These are phyloP conservation scores for Avahi laniger DNA, from an alignment of 2,797 vertebrate species.

Conservation along the genomic window DNA sequence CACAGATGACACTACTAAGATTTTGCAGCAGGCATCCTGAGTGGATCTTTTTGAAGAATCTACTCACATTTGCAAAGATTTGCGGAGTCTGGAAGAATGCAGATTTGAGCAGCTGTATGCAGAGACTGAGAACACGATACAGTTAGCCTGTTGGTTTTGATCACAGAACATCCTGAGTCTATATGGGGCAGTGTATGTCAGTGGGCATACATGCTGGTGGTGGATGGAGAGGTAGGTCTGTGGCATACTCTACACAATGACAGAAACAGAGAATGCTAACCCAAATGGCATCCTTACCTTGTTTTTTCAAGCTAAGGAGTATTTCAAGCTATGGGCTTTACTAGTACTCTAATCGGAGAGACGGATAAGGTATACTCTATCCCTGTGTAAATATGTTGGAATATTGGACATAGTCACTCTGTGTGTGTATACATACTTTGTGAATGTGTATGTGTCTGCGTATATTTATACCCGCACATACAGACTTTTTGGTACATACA, in stretches of 20 bases:
- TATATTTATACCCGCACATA: neutral
- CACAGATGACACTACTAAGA: neutral
- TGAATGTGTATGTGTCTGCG: neutral
- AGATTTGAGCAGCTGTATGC: neutral
- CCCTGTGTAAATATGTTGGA: neutral
- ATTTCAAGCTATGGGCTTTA: neutral
- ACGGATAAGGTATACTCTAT: neutral
- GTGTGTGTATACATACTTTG: neutral
- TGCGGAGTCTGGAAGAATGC: neutral
- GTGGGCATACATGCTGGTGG: neutral
- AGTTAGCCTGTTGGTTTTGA: neutral
- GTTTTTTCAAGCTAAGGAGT: neutral
- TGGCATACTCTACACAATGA: neutral
- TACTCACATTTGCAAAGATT: neutral
- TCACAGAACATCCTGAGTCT: neutral
- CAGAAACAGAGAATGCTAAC: neutral
- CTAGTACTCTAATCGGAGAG: neutral
- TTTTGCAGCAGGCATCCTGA: neutral
- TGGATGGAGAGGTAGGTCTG: neutral
- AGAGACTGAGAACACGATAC: neutral
- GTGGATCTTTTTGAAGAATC: neutral
- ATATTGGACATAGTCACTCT: neutral
- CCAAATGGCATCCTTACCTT: neutral
- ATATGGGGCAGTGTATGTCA: rapidly evolving
- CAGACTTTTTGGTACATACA: neutral